Percentiles rank a stretch among this genome's conserved stretches.
phyloP scores from a whole-genome alignment of 2,888 invertebrate species.

The Caenorhabditis zanzibari region DNA sequence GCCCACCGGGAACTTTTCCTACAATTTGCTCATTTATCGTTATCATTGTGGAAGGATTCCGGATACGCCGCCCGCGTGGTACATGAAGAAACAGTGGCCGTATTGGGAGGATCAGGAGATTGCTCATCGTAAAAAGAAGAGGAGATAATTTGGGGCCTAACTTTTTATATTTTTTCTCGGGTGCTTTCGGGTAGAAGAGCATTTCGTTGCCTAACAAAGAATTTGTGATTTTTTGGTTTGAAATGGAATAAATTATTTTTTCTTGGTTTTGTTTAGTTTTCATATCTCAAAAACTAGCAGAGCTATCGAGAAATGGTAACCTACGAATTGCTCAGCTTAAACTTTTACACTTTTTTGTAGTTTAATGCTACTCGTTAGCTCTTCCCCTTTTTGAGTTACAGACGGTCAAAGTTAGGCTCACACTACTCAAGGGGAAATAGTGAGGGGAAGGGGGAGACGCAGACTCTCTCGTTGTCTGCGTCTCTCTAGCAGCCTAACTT shows the following conservation, averaged over 20 bases:
- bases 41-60: slow-evolving; percentile 71
- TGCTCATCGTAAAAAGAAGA: neutral
- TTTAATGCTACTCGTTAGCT: no score
- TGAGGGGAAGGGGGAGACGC: no score
- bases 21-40: slow-evolving; percentile 61
- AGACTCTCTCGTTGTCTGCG: no score
- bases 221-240: slow-evolving; percentile 1
- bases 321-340: no score
- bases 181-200: slow-evolving; percentile 34
- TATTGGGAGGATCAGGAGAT: slow-evolving; percentile 54
- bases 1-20: slow-evolving; percentile 45
- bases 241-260: slow-evolving; percentile 4
- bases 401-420: no score
- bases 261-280: no score
- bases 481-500: no score
- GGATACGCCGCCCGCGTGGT: slow-evolving; percentile 66
- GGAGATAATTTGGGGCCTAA: neutral
- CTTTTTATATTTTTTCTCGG: slow-evolving; percentile 7
- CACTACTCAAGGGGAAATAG: no score
- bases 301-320: no score
- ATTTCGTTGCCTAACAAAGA: slow-evolving; percentile 18
- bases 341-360: no score
- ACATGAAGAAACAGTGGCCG: slow-evolving; percentile 69
- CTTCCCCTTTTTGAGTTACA: no score
- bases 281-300: no score